Evolutionary conservation across 2,888 invertebrate genomes (phyloP).

Genomic region (Hipparchia sbordonii): DNA sequence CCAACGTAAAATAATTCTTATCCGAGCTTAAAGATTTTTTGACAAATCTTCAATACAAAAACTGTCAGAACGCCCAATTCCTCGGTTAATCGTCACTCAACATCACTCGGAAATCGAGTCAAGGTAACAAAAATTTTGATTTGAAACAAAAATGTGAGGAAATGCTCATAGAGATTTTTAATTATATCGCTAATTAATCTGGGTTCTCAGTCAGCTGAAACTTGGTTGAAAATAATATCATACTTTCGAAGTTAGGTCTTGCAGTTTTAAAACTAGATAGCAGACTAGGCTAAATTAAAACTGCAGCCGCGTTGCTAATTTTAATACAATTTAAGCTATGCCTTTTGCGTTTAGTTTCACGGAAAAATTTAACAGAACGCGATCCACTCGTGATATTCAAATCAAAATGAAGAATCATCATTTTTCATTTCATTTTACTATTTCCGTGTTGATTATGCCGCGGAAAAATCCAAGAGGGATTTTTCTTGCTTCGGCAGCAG

Average conservation of each 20-base stretch:
- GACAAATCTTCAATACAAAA: no score
- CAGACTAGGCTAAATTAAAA: conserved; percentile 15
- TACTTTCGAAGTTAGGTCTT: not conserved
- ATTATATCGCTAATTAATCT: no score
- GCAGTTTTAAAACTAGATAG: not conserved
- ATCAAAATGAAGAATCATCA: conserved; percentile 32
- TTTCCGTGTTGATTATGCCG: conserved; percentile 23
- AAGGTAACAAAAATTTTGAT: no score
- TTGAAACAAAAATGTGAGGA: no score
- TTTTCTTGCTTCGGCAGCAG: conserved; percentile 10
- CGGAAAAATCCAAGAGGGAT: not conserved
- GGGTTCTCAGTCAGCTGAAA: not conserved
- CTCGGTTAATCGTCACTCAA: no score
- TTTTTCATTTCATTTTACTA: conserved; percentile 25
- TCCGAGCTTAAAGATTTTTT: no score
- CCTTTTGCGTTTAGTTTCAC: conserved; percentile 31
- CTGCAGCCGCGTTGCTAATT: conserved; percentile 26
- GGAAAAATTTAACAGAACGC: conserved; percentile 29
- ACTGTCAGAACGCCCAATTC: no score
- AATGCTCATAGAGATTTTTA: no score
- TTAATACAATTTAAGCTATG: conserved; percentile 29
- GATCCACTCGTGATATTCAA: conserved; percentile 26
- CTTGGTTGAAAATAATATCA: not conserved
- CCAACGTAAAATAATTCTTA: no score
- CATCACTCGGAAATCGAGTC: no score